A percentile compares a stretch with the other conserved stretches of the same genome.
These are phyloP conservation scores for Aporrectodea caliginosa DNA, from an alignment of 1,140 invertebrate genomes.

Conservation along the genomic window DNA sequence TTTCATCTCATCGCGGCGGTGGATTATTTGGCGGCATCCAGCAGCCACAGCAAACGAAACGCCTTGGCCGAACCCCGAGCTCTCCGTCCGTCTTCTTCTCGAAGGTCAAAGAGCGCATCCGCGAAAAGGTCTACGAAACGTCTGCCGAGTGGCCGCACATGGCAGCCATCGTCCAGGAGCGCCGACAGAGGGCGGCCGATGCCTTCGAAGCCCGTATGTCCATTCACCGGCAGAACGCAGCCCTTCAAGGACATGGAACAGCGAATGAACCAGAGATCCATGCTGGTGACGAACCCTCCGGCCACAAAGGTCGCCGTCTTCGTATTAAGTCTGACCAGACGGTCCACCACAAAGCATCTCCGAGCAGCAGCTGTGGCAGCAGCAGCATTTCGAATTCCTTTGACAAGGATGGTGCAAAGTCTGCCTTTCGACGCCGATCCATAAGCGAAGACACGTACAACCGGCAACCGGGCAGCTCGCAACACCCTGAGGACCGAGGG, in stretches of 20 bases:
- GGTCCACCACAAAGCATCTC: neutral
- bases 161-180: conserved; percentile 20
- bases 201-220: conserved; percentile 14
- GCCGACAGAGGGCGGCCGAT: conserved; percentile 18
- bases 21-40: neutral
- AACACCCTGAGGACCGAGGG: neutral
- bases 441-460: conserved; percentile 31
- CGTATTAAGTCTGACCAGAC: neutral
- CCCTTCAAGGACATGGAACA: neutral
- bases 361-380: neutral
- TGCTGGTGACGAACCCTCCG: neutral
- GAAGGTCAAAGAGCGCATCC: conserved; percentile 19
- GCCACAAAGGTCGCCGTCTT: neutral
- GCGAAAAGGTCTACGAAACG: conserved; percentile 14
- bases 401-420: conserved; percentile 7
- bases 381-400: neutral
- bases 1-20: neutral
- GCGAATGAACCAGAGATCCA: neutral
- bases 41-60: neutral
- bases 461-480: neutral
- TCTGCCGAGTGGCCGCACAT: conserved; percentile 23
- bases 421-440: conserved; percentile 28
- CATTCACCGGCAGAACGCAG: neutral
- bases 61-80: conserved; percentile 10
- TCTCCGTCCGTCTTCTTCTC: conserved; percentile 19